These are phyloP conservation scores for Pogonomyrmex californicus DNA, from an alignment of 1,140 invertebrate genomes.

Conservation along the genomic window DNA sequence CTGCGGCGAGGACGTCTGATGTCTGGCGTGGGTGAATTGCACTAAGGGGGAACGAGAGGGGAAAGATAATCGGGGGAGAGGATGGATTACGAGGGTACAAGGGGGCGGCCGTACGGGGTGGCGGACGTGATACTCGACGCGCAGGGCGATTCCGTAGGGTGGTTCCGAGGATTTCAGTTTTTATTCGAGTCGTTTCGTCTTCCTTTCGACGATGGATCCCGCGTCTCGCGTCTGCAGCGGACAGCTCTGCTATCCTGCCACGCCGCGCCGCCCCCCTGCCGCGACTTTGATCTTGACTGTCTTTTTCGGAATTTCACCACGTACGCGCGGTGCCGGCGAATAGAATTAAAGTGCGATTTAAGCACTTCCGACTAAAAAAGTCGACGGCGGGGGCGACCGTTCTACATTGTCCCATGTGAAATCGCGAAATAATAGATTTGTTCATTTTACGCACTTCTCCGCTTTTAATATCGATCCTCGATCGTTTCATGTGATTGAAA, in stretches of 20 bases:
- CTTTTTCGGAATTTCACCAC: slow-evolving; percentile 59
- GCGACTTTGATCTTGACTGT: slow-evolving; percentile 36
- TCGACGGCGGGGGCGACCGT: neutral
- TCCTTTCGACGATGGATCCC: slow-evolving; percentile 67
- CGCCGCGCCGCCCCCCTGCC: neutral
- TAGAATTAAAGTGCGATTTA: slow-evolving; percentile 48
- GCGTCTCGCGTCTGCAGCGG: slow-evolving; percentile 33
- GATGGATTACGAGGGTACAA: slow-evolving; percentile 1
- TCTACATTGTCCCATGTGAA: neutral
- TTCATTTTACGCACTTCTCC: neutral
- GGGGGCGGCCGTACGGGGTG: slow-evolving; percentile 26
- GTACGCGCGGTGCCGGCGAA: slow-evolving; percentile 23
- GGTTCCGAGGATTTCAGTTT: slow-evolving; percentile 54
- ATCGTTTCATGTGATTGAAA: neutral
- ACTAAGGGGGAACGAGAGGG: slow-evolving; percentile 12
- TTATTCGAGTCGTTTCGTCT: slow-evolving; percentile 73
- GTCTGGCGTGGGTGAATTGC: slow-evolving; percentile 57
- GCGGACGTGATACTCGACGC: slow-evolving; percentile 72
- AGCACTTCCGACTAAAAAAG: slow-evolving; percentile 31
- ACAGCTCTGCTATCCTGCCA: neutral
- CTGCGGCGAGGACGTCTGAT: slow-evolving; percentile 61
- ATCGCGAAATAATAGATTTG: neutral
- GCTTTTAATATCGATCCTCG: neutral
- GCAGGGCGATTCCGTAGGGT: slow-evolving; percentile 70
- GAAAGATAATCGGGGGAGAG: neutral